phyloP scores from a whole-genome alignment of 1,140 invertebrate genomes.

The Gryllus bimaculatus region DNA sequence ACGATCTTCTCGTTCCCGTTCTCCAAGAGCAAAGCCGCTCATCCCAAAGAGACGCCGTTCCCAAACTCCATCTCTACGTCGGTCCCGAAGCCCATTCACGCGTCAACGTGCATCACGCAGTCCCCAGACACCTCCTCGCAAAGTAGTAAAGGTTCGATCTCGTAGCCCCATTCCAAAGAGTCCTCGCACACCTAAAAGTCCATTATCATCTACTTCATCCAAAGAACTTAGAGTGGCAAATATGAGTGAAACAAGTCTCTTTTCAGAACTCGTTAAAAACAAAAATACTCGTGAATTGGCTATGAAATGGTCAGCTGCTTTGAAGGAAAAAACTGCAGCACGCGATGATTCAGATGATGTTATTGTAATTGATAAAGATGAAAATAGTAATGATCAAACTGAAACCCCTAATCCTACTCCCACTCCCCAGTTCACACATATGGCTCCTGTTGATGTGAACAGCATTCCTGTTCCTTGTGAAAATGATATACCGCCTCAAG shows the following conservation, averaged over 20 bases:
- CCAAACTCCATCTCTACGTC: constrained; percentile 9
- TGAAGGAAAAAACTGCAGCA: constrained; percentile 48
- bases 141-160: constrained; percentile 14
- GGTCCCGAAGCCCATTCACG: constrained; percentile 16
- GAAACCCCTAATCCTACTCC: neutral
- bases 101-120: constrained; percentile 29
- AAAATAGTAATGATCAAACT: constrained; percentile 31
- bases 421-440: neutral
- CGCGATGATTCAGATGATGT: constrained; percentile 30
- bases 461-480: constrained; percentile 51
- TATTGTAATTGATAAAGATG: constrained; percentile 11
- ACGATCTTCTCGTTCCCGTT: constrained; percentile 13
- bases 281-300: constrained; percentile 68
- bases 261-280: constrained; percentile 78
- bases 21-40: constrained; percentile 16
- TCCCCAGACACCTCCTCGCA: constrained; percentile 26
- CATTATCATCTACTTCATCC: constrained; percentile 17
- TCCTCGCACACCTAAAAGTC: constrained; percentile 18
- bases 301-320: constrained; percentile 54
- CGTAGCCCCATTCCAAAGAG: constrained; percentile 23
- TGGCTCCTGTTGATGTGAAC: constrained; percentile 18
- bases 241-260: constrained; percentile 74
- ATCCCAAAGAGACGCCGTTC: constrained; percentile 15
- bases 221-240: constrained; percentile 39
- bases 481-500: neutral